Percentiles rank a stretch among this genome's conserved stretches.
Evolutionary conservation across 2,888 invertebrate species (phyloP).

Genomic region (Fissipunctia ypsillon): DNA sequence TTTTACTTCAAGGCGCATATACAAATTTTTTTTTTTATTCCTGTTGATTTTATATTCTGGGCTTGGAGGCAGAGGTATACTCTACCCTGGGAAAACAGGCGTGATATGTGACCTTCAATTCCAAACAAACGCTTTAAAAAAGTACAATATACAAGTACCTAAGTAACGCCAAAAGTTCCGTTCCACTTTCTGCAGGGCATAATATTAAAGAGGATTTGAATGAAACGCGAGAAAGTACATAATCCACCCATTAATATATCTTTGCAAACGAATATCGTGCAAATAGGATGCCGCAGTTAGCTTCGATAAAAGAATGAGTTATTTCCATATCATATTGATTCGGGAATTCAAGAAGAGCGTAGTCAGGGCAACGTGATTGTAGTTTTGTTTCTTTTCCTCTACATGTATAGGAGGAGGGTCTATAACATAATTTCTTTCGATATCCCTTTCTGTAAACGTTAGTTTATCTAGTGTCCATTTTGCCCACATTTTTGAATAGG

Average conservation of each 20-base stretch:
- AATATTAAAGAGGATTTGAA: conserved; percentile 29
- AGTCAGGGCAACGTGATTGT: conserved; percentile 16
- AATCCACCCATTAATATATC: conserved; percentile 28
- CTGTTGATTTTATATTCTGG: too few species aligned
- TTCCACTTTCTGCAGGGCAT: conserved; percentile 8
- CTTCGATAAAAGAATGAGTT: conserved; percentile 9
- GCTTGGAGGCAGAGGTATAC: background rate
- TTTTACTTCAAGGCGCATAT: too few species aligned
- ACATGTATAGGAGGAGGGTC: background rate
- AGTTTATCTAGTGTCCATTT: conserved; percentile 10
- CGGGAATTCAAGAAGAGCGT: conserved; percentile 12
- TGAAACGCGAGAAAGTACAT: conserved; percentile 26
- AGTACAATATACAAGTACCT: background rate
- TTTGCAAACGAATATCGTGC: conserved; percentile 7
- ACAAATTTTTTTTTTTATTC: too few species aligned
- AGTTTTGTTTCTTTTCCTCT: conserved; percentile 13
- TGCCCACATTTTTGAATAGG: background rate
- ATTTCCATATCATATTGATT: conserved; percentile 28
- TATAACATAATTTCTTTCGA: conserved; percentile 3
- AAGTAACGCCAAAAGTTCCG: background rate
- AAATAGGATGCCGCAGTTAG: background rate
- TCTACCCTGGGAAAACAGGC: background rate
- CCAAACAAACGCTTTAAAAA: background rate
- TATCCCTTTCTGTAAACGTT: background rate
- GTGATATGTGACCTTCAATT: background rate